These are phyloP conservation scores for Metacarcinus magister DNA, from an alignment of 2,888 invertebrate species.

Conservation along the genomic window DNA sequence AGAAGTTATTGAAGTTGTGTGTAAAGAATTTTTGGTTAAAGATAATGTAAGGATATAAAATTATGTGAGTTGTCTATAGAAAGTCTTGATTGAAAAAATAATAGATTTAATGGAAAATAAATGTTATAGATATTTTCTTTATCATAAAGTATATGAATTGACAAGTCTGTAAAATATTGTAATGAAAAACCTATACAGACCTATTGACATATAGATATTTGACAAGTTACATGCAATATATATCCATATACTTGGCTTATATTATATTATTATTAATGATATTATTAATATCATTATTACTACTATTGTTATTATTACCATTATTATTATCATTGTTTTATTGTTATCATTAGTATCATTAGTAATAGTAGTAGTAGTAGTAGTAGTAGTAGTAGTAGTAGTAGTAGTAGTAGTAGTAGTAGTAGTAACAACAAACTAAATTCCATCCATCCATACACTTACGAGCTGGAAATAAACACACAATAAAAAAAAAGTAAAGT, in stretches of 20 bases:
- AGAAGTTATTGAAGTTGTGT: too few relatives aligned
- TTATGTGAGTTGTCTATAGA: too few relatives aligned
- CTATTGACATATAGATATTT: too few relatives aligned
- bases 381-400: not conserved
- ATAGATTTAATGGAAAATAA: too few relatives aligned
- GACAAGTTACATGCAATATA: too few relatives aligned
- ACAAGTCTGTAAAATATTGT: too few relatives aligned
- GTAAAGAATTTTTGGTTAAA: too few relatives aligned
- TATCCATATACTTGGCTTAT: not conserved
- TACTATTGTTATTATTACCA: not conserved
- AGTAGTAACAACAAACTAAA: not conserved
- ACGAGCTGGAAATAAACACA: not conserved
- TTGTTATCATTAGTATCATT: not conserved
- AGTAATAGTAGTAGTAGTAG: constrained; percentile 26
- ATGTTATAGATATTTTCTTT: too few relatives aligned
- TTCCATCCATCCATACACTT: not conserved
- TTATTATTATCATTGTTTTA: not conserved
- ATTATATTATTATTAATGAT: not conserved
- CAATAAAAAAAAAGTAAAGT: not conserved
- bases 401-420: not conserved
- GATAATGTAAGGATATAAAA: too few relatives aligned
- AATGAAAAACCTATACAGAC: too few relatives aligned
- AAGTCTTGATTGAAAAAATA: too few relatives aligned
- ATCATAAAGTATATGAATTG: too few relatives aligned
- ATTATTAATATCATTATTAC: not conserved